phyloP scores from a whole-genome alignment of 2,797 vertebrate genomes.

The Chelonia mydas region DNA sequence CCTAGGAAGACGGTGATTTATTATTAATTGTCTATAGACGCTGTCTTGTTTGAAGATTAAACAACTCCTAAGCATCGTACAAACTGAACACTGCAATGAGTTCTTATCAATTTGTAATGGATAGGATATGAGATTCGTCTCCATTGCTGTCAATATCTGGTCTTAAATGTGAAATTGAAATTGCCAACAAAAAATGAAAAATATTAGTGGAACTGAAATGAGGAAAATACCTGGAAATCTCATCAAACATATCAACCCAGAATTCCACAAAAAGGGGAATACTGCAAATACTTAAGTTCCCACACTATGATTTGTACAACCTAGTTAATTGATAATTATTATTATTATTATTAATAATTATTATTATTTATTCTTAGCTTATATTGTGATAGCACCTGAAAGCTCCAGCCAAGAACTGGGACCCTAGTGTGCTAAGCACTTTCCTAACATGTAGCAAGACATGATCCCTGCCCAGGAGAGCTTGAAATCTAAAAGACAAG shows the following conservation, averaged over 20 bases:
- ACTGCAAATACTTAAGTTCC: not conserved
- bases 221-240: not conserved
- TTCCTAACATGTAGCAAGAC: not conserved
- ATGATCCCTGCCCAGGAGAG: not conserved
- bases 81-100: constrained; percentile 51
- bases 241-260: not conserved
- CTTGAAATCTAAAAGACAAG: not conserved
- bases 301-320: not conserved
- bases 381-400: not conserved
- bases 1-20: not conserved
- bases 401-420: not conserved
- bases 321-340: not conserved
- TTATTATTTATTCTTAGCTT: not conserved
- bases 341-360: not conserved
- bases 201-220: not conserved
- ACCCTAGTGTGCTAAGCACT: not conserved
- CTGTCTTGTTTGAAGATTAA: constrained; percentile 42
- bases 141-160: not conserved
- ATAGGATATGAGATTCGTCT: not conserved
- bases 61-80: constrained; percentile 28
- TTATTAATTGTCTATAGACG: constrained; percentile 28
- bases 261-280: not conserved
- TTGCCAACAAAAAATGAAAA: constrained; percentile 1
- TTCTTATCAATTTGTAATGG: constrained; percentile 46
- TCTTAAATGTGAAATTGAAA: constrained; percentile 42